Evolutionary conservation across 2,888 invertebrate genomes (phyloP), one percentile per base, ranked within the genome.

Genomic region (Pheosia gnoma): DNA sequence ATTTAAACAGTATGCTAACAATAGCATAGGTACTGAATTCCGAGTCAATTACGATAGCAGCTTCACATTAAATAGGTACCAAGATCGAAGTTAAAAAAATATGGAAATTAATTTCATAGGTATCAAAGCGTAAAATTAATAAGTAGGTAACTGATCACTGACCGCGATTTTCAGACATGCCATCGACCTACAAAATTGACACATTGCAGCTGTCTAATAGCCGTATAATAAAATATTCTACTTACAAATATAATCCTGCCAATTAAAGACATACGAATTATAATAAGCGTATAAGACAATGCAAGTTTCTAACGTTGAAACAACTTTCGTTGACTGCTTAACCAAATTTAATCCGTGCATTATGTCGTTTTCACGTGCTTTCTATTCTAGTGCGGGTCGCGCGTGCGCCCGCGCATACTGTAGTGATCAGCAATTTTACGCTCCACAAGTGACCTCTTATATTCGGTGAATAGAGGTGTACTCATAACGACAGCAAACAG

Each of bases 341-440:
- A 81, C 70, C 80, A 81, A 82, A 81, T 80, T 77, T 73, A 78
- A 79, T 82, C 75, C 74, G 70, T 60, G 61, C 73, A 71, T 79
- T 74, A 25, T 25, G 74, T 74, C 74, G 80, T 78, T 82, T 81
- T 82, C 80, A 75, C 76, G 74, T 77, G 75, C 77, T 83, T 83
- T 82, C 81, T 82, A 82, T 78, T 81, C 78, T 58, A 71, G 62
- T 67, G 62, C 54, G 64, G 68, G 47, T 59, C 60, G 68, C 62
- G 67, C 59, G 60, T 74, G 73, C 70, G 69, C 69, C 62, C 64
- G 68, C 72, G 73, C 75, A 77, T 75, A 71, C 68, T 70, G 56
- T 57, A 65, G 54, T 58, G 66, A 66, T 71, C 64, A 66, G 51
- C 13, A 6, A 62, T 56, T 71, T 68, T 58, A 61, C 67, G 65